Evolutionary conservation across 2,888 invertebrate species (phyloP), one percentile per base, ranked within the genome.

Genomic region (Anthophora plumipes): DNA sequence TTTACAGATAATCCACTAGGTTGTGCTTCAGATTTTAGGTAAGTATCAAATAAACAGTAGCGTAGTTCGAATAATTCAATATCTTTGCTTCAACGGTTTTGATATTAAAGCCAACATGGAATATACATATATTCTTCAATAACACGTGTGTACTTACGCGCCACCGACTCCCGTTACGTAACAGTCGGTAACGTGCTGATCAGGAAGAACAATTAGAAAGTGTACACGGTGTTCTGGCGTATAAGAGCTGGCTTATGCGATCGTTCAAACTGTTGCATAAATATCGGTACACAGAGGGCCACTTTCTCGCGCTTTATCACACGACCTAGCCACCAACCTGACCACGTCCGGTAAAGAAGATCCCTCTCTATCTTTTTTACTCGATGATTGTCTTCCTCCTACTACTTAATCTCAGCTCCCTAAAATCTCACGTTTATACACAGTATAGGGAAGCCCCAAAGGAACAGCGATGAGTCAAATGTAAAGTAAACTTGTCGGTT

Each of bases 121-220:
- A 22, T 22, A 52, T n/a, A 25, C 11, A 2, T 7, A 3, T 22
- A 39, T 48, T 39, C 6, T 60, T 70, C 80, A 66, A 74, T 81
- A 83, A 25, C 41, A 4, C 31, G 31, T 39, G 46, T 11, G 20
- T 41, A n/a, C n/a, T n/a, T n/a, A 59, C 37, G 39, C 43, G 39
- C 25, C 39, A 12, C 22, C 46, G 57, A 41, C 43, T 72, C 22
- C 43, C 11, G 48, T 88, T 88, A 68, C 54, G 67, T 50, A 86
- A 86, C 22, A 63, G 54, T 43, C 25, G 73, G 88, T 81, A 88
- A 84, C n/a, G 72, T 86, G 76, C 63, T 75, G 87, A 90, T 90
- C 89, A 88, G 90, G 88, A 89, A 89, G 89, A 88, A 89, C 86
- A 89, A 90, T 90, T 90, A 90, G 89, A 89, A 89, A 89, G 89